A percentile compares a stretch with the other conserved stretches of the same genome.
phyloP scores from a whole-genome alignment of 2,113 vertebrate species.

The Leucopsar rothschildi region DNA sequence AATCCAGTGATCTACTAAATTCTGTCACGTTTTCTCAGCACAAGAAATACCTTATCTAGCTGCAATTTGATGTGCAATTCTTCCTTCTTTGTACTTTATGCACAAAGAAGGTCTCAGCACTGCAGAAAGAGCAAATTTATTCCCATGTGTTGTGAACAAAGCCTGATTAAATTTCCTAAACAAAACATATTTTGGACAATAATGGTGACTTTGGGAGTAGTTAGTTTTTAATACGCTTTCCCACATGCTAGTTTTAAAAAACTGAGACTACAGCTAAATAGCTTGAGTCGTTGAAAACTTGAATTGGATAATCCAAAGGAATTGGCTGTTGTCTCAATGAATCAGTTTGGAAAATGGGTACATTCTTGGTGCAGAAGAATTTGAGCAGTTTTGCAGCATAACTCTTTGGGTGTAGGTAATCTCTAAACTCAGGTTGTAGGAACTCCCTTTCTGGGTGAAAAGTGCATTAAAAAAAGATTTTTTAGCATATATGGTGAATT shows the following conservation, averaged over 20 bases:
- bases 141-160: background rate
- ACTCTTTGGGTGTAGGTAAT: background rate
- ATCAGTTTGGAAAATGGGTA: background rate
- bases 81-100: background rate
- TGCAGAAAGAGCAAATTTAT: background rate
- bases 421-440: background rate
- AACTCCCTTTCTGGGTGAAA: background rate
- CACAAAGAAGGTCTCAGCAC: background rate
- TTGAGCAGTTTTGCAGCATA: background rate
- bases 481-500: background rate
- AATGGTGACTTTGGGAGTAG: background rate
- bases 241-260: background rate
- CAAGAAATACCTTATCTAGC: background rate
- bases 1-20: slow-evolving; percentile 35
- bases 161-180: background rate
- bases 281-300: background rate
- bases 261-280: background rate
- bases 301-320: background rate
- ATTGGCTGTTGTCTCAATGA: background rate
- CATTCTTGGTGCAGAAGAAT: background rate
- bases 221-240: background rate
- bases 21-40: background rate
- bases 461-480: background rate
- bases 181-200: background rate
- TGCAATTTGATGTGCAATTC: background rate